phyloP scores from a whole-genome alignment of 2,797 vertebrate genomes.

The Gorsachius magnificus region DNA sequence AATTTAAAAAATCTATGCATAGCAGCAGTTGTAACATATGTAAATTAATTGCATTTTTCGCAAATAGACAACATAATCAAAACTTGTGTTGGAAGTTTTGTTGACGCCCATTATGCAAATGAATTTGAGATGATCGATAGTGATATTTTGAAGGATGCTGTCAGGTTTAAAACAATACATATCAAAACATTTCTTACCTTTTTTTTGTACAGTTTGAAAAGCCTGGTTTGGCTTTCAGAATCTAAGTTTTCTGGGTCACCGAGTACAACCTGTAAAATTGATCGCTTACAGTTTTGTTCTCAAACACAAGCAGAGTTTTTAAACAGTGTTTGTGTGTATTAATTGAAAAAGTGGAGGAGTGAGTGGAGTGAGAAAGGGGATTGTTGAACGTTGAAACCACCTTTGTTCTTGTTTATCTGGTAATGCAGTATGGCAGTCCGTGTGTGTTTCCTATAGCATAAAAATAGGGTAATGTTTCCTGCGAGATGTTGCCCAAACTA shows the following conservation, averaged over 20 bases:
- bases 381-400: not conserved
- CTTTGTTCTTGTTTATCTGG: not conserved
- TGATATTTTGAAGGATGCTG: not conserved
- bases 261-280: not conserved
- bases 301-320: not conserved
- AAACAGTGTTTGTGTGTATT: not conserved
- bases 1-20: not conserved
- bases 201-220: not conserved
- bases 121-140: not conserved
- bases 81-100: not conserved
- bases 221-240: not conserved
- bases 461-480: not conserved
- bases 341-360: not conserved
- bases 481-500: not conserved
- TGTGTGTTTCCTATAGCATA: not conserved
- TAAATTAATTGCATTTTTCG: not conserved
- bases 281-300: not conserved
- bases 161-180: not conserved
- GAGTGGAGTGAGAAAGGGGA: not conserved
- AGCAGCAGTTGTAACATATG: fast-evolving
- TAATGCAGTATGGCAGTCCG: fast-evolving
- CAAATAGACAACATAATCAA: not conserved
- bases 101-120: not conserved
- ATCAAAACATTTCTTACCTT: not conserved
- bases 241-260: not conserved